phyloP scores from a whole-genome alignment of 2,113 vertebrate species.

The Saimiri boliviensis region DNA sequence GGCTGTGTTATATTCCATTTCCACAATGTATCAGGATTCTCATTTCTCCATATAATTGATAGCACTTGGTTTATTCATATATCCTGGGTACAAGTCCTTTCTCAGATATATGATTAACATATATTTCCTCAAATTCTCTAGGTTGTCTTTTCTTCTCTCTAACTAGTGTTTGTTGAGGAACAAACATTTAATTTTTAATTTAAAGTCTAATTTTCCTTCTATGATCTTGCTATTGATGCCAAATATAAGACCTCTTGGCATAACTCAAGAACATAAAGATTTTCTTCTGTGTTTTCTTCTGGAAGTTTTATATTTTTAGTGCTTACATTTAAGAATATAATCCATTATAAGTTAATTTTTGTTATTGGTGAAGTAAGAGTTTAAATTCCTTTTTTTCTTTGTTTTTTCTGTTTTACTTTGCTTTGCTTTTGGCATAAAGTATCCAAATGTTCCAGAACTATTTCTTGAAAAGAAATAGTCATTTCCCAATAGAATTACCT shows the following conservation, averaged over 20 bases:
- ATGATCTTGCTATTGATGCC: background rate
- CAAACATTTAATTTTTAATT: constrained; percentile 15
- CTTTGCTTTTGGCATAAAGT: too few species aligned
- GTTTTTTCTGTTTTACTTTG: background rate
- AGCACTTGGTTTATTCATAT: background rate
- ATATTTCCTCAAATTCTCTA: background rate
- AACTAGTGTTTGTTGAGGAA: background rate
- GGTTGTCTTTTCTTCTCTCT: background rate
- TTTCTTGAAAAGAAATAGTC: background rate
- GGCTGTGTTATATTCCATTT: background rate
- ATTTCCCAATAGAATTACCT: background rate
- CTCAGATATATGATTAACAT: background rate
- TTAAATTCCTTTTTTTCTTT: background rate
- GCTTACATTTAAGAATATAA: background rate
- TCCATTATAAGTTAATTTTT: background rate
- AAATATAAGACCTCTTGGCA: background rate
- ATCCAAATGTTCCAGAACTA: background rate
- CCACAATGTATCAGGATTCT: background rate
- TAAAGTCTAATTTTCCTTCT: background rate
- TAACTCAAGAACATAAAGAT: background rate
- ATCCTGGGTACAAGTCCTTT: background rate
- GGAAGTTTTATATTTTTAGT: background rate
- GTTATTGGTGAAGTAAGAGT: background rate
- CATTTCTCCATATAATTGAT: background rate
- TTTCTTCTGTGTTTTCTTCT: background rate